Evolutionary conservation across 2,113 vertebrate genomes (phyloP).

Genomic region (Myocastor coypus): DNA sequence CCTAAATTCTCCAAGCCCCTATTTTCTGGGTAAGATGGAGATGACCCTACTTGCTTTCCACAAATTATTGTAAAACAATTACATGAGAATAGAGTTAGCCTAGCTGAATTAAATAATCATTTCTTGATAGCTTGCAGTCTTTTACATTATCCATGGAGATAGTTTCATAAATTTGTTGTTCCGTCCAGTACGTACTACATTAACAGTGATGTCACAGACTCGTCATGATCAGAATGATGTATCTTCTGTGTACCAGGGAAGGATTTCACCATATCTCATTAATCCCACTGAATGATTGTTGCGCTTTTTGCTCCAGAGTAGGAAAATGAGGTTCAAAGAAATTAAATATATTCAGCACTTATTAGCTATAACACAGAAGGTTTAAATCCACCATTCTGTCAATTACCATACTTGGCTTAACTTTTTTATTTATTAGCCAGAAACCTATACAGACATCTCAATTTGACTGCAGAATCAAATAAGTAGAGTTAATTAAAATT

Average conservation of each 20-base stretch:
- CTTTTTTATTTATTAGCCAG: not conserved
- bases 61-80: not conserved
- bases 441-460: not conserved
- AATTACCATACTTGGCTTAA: not conserved
- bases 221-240: not conserved
- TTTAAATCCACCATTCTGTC: not conserved
- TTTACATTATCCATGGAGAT: not conserved
- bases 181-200: not conserved
- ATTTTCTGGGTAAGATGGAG: not conserved
- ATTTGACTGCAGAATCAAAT: slow-evolving; percentile 17
- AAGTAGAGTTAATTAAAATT: not conserved
- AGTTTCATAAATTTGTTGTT: not conserved
- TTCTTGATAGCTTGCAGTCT: not conserved
- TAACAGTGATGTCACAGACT: not conserved
- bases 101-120: not conserved
- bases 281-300: not conserved
- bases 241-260: not conserved
- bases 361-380: not conserved
- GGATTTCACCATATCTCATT: not conserved
- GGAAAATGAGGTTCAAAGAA: not conserved
- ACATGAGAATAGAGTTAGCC: slow-evolving; percentile 4
- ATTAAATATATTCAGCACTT: not conserved
- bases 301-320: not conserved
- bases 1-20: not conserved
- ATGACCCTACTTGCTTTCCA: not conserved